These are phyloP conservation scores for Antennarius maculatus DNA, from an alignment of 2,797 vertebrate species.

Conservation along the genomic window DNA sequence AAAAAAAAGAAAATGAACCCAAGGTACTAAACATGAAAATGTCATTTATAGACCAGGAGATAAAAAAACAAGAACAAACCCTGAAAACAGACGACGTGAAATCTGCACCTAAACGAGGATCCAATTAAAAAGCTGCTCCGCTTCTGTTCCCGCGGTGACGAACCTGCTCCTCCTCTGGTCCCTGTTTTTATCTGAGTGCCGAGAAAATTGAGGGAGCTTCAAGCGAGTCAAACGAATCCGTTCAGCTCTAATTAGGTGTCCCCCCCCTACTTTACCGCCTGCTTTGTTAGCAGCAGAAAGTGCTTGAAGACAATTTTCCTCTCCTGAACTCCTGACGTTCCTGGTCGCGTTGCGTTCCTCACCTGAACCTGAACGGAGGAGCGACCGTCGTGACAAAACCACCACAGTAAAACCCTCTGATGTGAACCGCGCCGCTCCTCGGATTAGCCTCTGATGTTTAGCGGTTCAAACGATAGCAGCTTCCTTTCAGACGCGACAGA, in stretches of 20 bases:
- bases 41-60: background rate
- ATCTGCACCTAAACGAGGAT: constrained; percentile 40
- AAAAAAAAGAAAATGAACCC: background rate
- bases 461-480: constrained; percentile 18
- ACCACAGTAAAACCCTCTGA: no score
- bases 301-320: constrained; percentile 35
- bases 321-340: constrained; percentile 2
- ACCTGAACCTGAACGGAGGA: background rate
- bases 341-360: background rate
- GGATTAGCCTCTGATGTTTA: constrained; percentile 8
- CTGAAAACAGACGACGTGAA: constrained; percentile 1
- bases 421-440: no score
- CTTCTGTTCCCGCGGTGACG: constrained; percentile 37
- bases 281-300: constrained; percentile 48
- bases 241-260: constrained; percentile 56
- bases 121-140: constrained; percentile 57
- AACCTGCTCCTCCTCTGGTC: constrained; percentile 41
- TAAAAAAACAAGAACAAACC: constrained; percentile 6
- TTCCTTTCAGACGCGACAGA: constrained; percentile 15
- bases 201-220: constrained; percentile 48
- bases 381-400: background rate
- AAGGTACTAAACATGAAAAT: background rate
- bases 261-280: constrained; percentile 31
- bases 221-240: constrained; percentile 44
- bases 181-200: constrained; percentile 35